Conservation (phyloP, 2,888 invertebrate genomes). For the Syritta pipiens region DNA sequence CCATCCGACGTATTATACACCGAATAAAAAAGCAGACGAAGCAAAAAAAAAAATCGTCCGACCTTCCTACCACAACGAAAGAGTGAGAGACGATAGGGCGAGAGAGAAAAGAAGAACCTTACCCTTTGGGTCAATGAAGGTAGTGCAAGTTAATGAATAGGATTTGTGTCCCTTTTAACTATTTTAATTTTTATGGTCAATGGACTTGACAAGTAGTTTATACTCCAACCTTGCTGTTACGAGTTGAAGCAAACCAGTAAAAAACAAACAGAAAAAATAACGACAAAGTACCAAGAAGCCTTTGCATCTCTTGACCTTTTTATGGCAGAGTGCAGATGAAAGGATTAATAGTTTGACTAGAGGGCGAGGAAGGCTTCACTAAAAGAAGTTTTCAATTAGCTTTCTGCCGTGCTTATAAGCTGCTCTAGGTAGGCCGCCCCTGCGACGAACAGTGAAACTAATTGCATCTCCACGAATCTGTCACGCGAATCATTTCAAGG, state of each 20-base stretch:
- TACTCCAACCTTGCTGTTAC: slow-evolving; percentile 32
- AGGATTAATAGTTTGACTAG: slow-evolving; percentile 34
- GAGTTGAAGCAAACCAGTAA: slow-evolving; percentile 8
- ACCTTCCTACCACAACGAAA: too few species aligned
- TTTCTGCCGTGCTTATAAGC: not conserved
- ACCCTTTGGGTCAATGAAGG: slow-evolving; percentile 28
- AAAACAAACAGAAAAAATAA: not conserved
- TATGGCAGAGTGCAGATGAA: slow-evolving; percentile 51
- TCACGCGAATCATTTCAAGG: slow-evolving; percentile 57
- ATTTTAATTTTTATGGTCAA: slow-evolving; percentile 67
- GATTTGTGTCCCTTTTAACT: slow-evolving; percentile 57
- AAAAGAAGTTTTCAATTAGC: slow-evolving; percentile 52
- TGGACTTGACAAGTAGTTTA: slow-evolving; percentile 61
- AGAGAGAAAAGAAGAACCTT: too few species aligned
- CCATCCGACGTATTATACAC: not conserved
- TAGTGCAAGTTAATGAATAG: slow-evolving; percentile 50
- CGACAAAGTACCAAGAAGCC: slow-evolving; percentile 40
- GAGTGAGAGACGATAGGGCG: too few species aligned
- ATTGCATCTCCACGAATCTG: slow-evolving; percentile 55
- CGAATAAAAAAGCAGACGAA: not conserved
- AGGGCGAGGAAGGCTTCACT: too few species aligned
- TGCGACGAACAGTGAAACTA: slow-evolving; percentile 2
- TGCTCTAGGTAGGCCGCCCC: not conserved
- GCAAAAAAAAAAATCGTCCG: not conserved
- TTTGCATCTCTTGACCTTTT: slow-evolving; percentile 56